phyloP scores from a whole-genome alignment of 2,888 invertebrate species.

The Chesias legatella region DNA sequence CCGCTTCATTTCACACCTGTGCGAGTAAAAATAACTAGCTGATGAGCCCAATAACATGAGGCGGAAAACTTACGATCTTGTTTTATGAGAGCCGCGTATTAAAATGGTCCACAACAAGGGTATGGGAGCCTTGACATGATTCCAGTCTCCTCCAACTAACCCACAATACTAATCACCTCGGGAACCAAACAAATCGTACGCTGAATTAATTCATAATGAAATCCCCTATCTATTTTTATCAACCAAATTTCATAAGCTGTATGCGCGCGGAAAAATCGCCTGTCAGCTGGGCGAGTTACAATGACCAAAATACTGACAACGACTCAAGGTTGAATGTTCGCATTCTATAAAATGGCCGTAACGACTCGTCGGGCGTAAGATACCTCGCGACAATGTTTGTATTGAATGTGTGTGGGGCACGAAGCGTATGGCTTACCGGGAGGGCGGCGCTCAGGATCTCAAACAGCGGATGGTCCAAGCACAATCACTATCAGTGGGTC shows the following conservation, averaged over 20 bases:
- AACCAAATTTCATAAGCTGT: slow-evolving; percentile 26
- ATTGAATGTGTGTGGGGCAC: slow-evolving; percentile 12
- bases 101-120: slow-evolving; percentile 43
- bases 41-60: slow-evolving; percentile 17
- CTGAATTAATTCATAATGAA: slow-evolving; percentile 43
- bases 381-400: slow-evolving; percentile 46
- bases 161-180: slow-evolving; percentile 48
- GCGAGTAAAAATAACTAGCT: slow-evolving; percentile 22
- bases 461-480: slow-evolving; percentile 48
- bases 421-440: slow-evolving; percentile 48
- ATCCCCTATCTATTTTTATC: slow-evolving; percentile 43
- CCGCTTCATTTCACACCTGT: slow-evolving; percentile 30
- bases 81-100: slow-evolving; percentile 28
- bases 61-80: slow-evolving; percentile 4
- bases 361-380: slow-evolving; percentile 53
- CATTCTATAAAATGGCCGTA: slow-evolving; percentile 73
- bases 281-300: slow-evolving; percentile 53
- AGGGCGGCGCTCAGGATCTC: slow-evolving; percentile 31
- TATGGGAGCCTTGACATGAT: slow-evolving; percentile 66
- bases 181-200: slow-evolving; percentile 44
- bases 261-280: slow-evolving; percentile 40
- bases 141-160: slow-evolving; percentile 50
- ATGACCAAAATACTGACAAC: slow-evolving; percentile 67
- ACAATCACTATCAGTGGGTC: slow-evolving; percentile 67
- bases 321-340: slow-evolving; percentile 65